Base-by-base conservation (phyloP, 2,888 invertebrate species). In the Patella pellucida region DNA sequence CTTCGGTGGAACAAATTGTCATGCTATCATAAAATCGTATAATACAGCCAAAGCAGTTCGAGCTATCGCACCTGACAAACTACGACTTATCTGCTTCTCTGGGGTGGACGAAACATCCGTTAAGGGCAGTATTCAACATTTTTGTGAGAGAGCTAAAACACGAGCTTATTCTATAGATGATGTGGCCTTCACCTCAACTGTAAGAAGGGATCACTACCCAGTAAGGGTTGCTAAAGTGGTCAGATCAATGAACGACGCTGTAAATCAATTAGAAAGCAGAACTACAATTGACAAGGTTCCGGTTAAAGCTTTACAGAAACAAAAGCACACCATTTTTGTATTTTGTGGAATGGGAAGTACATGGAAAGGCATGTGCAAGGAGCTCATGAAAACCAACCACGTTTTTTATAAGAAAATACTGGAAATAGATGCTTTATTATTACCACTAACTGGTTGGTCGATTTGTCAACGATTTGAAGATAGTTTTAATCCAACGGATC, bases 291-390 rank as follows among this genome's bases (percentile, higher is more conserved):
- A 62, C 23, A 62, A 62, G 14, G 19, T 23, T 62, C 4, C 23
- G 12, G 23, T 23, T 19, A 23, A 23, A 23, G 41, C 41, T 9
- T 41, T 15, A 11, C 12, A 14, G 15, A 16, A 19, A n/a, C 27
- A 67, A 23, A 19, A 14, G 7, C 69, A 77, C 1, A 52, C 85
- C 11, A 73, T 85, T 7, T 87, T 85, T 73, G 85, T 86, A 9
- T 88, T 83, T 73, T 82, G 85, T 79, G 87, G 88, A 1, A 85
- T 86, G 73, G 87, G 88, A 11, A 86, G 86, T n/a, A 72, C 81
- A 9, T 87, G 86, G 86, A 74, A 72, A 16, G 85, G 85, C 3
- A 88, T 88, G 88, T 83, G 86, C 68, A 71, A 72, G 67, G 83
- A 84, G 52, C 68, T 87, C 68, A 79, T 85, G 75, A 12, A 54